phyloP scores from a whole-genome alignment of 2,888 invertebrate species.

The Torymus tubicola region DNA sequence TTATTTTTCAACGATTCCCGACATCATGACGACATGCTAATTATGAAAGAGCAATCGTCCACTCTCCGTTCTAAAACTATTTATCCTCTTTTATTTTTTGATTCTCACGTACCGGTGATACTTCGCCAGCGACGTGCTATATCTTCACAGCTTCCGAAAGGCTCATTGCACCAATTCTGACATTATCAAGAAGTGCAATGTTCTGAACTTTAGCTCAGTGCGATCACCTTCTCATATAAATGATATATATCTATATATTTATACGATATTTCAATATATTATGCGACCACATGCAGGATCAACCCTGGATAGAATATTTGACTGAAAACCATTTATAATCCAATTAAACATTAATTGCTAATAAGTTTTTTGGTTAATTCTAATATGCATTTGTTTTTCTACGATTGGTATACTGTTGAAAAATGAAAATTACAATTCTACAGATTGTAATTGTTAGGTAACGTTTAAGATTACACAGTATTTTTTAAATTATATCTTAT shows the following conservation, averaged over 20 bases:
- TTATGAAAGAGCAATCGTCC: slow-evolving; percentile 52
- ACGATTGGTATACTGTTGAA: slow-evolving; percentile 12
- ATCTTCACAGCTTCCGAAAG: slow-evolving; percentile 61
- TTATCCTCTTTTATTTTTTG: slow-evolving; percentile 46
- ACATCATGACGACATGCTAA: slow-evolving; percentile 48
- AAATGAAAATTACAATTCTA: slow-evolving; percentile 19
- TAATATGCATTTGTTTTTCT: slow-evolving; percentile 30
- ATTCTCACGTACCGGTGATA: slow-evolving; percentile 49
- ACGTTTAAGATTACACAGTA: slow-evolving; percentile 20
- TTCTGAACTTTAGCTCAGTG: slow-evolving; percentile 57
- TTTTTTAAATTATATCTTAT: slow-evolving; percentile 22
- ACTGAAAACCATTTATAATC: slow-evolving; percentile 50
- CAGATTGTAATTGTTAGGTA: slow-evolving; percentile 5
- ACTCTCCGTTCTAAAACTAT: slow-evolving; percentile 53
- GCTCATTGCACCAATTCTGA: slow-evolving; percentile 57
- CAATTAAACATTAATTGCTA: slow-evolving; percentile 26
- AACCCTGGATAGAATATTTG: slow-evolving; percentile 56
- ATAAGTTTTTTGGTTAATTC: slow-evolving; percentile 20
- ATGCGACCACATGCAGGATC: slow-evolving; percentile 51
- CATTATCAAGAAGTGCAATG: slow-evolving; percentile 55
- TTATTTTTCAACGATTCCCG: slow-evolving; percentile 51
- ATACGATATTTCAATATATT: slow-evolving; percentile 48
- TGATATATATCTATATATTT: slow-evolving; percentile 46
- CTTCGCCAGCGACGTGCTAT: slow-evolving; percentile 51
- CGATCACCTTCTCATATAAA: slow-evolving; percentile 52